A percentile compares a stretch with the other conserved stretches of the same genome.
Evolutionary conservation across 1,140 invertebrate genomes (phyloP).

Genomic region (Drosophila ananassae): DNA sequence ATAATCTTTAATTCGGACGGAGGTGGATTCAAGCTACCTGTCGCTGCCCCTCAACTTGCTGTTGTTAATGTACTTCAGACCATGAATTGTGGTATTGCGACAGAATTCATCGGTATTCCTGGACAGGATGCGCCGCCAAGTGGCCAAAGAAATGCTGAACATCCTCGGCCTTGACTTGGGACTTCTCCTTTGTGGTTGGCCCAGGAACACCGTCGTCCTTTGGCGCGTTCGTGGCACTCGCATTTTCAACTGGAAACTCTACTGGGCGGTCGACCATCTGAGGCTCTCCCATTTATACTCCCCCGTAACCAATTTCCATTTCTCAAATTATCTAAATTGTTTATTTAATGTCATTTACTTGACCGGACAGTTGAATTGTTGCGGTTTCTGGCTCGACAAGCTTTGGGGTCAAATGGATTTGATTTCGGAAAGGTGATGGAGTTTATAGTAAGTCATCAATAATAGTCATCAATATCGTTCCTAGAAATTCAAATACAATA

Average conservation of each 20-base stretch:
- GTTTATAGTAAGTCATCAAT: not conserved
- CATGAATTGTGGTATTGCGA: slow-evolving; percentile 72
- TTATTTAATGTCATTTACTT: slow-evolving; percentile 17
- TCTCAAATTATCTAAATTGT: slow-evolving; percentile 14
- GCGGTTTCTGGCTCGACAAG: not conserved
- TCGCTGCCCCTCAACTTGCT: slow-evolving; percentile 19
- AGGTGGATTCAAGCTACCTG: not conserved
- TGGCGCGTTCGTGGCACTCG: slow-evolving; percentile 23
- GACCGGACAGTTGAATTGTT: not conserved
- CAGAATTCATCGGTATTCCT: slow-evolving; percentile 75
- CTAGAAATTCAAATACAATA: no score
- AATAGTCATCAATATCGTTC: no score
- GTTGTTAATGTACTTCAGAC: slow-evolving; percentile 72
- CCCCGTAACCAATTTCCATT: not conserved
- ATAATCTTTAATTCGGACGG: not conserved
- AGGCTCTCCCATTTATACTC: not conserved
- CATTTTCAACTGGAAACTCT: not conserved
- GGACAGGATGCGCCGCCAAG: slow-evolving; percentile 53
- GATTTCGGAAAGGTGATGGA: not conserved
- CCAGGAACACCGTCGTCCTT: slow-evolving; percentile 3
- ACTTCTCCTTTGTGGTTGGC: not conserved
- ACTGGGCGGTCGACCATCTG: not conserved
- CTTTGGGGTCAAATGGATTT: not conserved
- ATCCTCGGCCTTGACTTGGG: not conserved
- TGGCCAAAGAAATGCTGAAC: slow-evolving; percentile 25